Conservation (phyloP, 2,113 vertebrate species). For the Crotalus helleri region DNA sequence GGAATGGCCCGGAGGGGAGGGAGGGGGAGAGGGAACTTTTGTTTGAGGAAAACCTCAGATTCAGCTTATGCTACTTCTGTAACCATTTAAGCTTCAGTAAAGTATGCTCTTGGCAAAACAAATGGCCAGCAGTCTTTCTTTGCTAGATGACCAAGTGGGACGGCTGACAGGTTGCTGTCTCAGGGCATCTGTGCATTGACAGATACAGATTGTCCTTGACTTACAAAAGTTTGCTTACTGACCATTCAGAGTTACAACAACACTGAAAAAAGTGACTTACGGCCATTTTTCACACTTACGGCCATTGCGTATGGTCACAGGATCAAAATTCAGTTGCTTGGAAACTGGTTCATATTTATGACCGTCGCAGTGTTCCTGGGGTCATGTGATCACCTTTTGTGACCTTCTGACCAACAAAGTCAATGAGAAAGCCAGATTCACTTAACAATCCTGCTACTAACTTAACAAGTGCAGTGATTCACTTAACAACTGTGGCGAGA, state of each 20-base stretch:
- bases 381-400: too few species aligned
- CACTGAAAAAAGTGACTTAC: not conserved
- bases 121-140: not conserved
- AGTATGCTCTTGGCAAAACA: not conserved
- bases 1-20: rapidly evolving
- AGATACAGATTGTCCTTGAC: not conserved
- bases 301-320: not conserved
- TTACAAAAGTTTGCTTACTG: not conserved
- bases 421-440: not conserved
- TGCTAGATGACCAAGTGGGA: not conserved
- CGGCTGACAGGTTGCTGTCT: too few species aligned
- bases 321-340: not conserved
- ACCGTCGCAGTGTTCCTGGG: not conserved
- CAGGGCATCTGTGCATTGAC: too few species aligned
- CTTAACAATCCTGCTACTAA: not conserved
- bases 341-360: not conserved
- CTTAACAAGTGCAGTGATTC: not conserved
- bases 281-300: not conserved
- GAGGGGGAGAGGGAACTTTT: not conserved
- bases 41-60: not conserved
- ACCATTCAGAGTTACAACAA: not conserved
- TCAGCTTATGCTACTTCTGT: not conserved
- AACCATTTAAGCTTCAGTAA: not conserved
- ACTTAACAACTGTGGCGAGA: not conserved
- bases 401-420: not conserved